phyloP scores from a whole-genome alignment of 2,888 invertebrate genomes.

The Epirrhoe tristata region DNA sequence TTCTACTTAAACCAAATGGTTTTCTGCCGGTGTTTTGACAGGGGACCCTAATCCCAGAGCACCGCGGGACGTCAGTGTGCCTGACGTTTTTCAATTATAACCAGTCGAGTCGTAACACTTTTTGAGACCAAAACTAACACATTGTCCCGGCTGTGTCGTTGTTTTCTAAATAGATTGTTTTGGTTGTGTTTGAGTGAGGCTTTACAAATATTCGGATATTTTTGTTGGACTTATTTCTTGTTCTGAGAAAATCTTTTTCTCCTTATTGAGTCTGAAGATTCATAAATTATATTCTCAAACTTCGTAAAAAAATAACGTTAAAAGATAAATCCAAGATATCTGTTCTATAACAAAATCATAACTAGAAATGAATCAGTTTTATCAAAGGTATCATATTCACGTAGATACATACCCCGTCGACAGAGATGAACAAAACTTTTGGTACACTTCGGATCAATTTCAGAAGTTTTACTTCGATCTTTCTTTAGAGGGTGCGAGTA shows the following conservation, averaged over 20 bases:
- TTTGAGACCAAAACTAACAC: slow-evolving; percentile 53
- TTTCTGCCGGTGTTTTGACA: slow-evolving; percentile 46
- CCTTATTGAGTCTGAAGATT: too few species aligned
- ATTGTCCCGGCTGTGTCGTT: slow-evolving; percentile 33
- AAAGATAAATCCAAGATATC: too few species aligned
- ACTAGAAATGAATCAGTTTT: slow-evolving; percentile 17
- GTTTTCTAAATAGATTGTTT: slow-evolving; percentile 37
- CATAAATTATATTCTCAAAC: too few species aligned
- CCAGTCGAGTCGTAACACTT: slow-evolving; percentile 73
- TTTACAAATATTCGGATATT: not conserved
- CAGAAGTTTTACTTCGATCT: slow-evolving; percentile 69
- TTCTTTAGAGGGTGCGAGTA: slow-evolving; percentile 32
- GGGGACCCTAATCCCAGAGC: slow-evolving; percentile 73
- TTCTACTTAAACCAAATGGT: slow-evolving; percentile 37
- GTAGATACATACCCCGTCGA: slow-evolving; percentile 48
- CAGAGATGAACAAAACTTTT: slow-evolving; percentile 58
- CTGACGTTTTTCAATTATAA: slow-evolving; percentile 75
- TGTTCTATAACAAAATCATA: not conserved
- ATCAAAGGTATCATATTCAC: slow-evolving; percentile 43
- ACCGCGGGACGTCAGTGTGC: slow-evolving; percentile 75
- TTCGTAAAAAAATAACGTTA: too few species aligned
- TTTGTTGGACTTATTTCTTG: not conserved
- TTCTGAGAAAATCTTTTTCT: not conserved
- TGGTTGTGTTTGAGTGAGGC: slow-evolving; percentile 20
- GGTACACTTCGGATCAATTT: slow-evolving; percentile 72